A percentile compares a stretch with the other conserved stretches of the same genome.
Evolutionary conservation across 2,113 vertebrate species (phyloP).

Genomic region (Anas platyrhynchos): DNA sequence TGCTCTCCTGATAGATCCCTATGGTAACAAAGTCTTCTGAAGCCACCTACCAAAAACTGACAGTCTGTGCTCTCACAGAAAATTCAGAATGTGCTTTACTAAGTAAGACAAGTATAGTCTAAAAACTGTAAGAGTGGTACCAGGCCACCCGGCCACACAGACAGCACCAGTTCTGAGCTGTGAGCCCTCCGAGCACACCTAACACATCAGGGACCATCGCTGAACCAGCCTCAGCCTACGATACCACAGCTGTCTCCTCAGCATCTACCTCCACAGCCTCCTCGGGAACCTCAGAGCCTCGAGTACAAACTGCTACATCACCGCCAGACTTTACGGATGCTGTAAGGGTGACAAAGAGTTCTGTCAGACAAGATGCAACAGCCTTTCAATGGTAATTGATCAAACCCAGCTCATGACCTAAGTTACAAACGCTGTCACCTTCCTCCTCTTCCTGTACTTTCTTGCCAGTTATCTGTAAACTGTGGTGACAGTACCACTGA

Average conservation of each 20-base stretch:
- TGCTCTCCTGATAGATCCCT: not conserved
- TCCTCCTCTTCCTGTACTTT: not conserved
- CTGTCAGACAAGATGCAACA: not conserved
- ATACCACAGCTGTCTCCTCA: not conserved
- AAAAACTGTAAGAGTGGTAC: not conserved
- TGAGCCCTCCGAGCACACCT: accelerated
- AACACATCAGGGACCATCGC: accelerated
- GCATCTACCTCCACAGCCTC: not conserved
- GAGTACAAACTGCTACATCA: not conserved
- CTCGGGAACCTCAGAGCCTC: not conserved
- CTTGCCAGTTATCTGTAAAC: not conserved
- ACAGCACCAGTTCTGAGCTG: not conserved
- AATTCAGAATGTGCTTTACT: not conserved
- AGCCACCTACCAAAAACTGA: not conserved
- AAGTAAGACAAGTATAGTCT: not conserved
- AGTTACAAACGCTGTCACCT: not conserved
- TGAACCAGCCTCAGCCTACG: not conserved
- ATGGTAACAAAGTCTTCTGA: not conserved
- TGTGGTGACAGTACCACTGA: accelerated
- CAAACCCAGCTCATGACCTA: not conserved
- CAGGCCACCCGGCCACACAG: not conserved
- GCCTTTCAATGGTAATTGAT: not conserved
- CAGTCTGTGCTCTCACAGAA: not conserved
- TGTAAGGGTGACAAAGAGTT: not conserved
- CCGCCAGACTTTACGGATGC: not conserved